Evolutionary conservation across 2,113 vertebrate genomes (phyloP), one percentile per base, ranked within the genome.

Genomic region (Vicugna pacos): DNA sequence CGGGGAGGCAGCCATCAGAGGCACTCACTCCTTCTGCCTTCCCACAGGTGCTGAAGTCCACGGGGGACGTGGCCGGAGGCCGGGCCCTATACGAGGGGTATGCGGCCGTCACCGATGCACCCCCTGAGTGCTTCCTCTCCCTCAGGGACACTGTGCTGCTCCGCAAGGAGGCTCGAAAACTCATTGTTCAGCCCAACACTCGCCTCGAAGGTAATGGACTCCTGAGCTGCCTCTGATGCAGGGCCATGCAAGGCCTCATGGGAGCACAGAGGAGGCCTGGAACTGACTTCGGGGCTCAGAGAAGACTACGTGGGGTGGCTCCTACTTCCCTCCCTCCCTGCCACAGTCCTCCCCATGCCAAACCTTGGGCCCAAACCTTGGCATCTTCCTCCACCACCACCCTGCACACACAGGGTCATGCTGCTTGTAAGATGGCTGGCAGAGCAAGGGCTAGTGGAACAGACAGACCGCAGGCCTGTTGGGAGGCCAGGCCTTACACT

Each of bases 101-200:
- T 91, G 99, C 99, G 0, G 92, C 98, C 0, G 99, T 99, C 89
- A 98, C 98, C 0, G 98, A 99, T 4, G 92, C 92, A 0, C 98
- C 99, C 1, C 92, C 98, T 0, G 98, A 99, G 97, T 98, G 98
- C 91, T 99, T 99, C 97, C 95, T 99, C 26, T 99, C 98, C 67
- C 98, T 99, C 20, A 98, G 99, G 3, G 98, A 99, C 81, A 99
- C 99, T 0, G 99, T 99, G 22, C 98, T 99, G 70, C 98, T 99
- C 89, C 99, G 99, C 64, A 99, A 99, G 95, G 99, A 99, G 77
- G 98, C 98, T 12, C 99, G 99, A 32, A 99, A 99, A 97, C 99
- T 99, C 96, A 99, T 99, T 30, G 99, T 99, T 83, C 99, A 99
- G 98, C 99, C 99, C 67, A 99, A 99, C 98, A 99, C 99, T 79